Conservation (phyloP, 2,888 invertebrate genomes). For the Netelia inedita region DNA sequence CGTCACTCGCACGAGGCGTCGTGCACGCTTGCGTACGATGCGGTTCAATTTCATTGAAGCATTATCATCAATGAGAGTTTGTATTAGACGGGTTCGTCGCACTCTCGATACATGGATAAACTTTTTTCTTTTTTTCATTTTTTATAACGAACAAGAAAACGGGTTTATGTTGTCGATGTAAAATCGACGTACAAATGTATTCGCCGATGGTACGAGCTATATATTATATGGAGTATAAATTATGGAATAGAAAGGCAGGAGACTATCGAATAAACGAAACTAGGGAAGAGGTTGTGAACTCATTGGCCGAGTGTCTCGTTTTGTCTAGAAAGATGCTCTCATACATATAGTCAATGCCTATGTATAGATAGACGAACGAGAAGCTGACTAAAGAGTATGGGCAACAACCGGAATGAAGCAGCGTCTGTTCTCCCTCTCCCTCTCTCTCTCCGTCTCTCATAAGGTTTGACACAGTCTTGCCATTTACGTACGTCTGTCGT, state of each 20-base stretch:
- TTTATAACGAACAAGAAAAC: neutral
- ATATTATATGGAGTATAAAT: neutral
- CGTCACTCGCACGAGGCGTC: no score
- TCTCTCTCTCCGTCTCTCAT: slow-evolving; percentile 30
- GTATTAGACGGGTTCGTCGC: neutral
- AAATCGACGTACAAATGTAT: no score
- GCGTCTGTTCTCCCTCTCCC: neutral
- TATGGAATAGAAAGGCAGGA: slow-evolving; percentile 15
- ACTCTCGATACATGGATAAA: neutral
- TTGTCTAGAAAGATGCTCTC: slow-evolving; percentile 29
- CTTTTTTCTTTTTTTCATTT: neutral
- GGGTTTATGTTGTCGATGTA: no score
- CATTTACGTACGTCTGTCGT: slow-evolving; percentile 59
- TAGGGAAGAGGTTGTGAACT: slow-evolving; percentile 51
- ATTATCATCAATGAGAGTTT: slow-evolving; percentile 8
- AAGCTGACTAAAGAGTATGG: neutral
- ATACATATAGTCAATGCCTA: neutral
- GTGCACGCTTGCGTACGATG: no score
- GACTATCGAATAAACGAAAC: slow-evolving; percentile 7
- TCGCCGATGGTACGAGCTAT: no score
- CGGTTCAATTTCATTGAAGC: slow-evolving; percentile 9
- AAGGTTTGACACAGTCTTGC: slow-evolving; percentile 55
- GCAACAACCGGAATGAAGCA: neutral
- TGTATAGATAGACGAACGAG: neutral
- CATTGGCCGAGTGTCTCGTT: slow-evolving; percentile 30